phyloP scores from a whole-genome alignment of 2,888 invertebrate species.

The Mythimna ferrago region DNA sequence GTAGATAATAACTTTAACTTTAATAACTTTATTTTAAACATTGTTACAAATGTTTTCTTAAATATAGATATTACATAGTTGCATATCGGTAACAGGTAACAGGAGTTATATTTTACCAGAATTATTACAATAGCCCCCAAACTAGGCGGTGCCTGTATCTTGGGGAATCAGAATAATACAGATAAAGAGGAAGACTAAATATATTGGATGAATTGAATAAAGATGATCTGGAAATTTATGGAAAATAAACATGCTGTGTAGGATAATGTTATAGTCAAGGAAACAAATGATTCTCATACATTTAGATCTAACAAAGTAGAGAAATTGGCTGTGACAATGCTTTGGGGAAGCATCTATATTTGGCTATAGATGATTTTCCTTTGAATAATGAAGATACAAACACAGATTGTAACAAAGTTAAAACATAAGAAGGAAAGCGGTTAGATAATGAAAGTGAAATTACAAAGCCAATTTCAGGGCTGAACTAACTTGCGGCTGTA shows the following conservation, averaged over 20 bases:
- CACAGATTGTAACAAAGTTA: neutral
- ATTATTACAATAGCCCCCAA: too few species aligned
- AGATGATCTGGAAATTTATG: neutral
- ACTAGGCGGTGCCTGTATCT: too few species aligned
- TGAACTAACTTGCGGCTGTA: neutral
- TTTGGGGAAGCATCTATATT: neutral
- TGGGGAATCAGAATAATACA: too few species aligned
- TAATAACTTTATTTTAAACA: neutral
- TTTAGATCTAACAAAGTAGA: neutral
- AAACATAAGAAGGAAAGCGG: conserved; percentile 1
- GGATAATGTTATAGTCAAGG: too few species aligned
- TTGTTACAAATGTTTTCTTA: too few species aligned
- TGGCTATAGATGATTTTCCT: neutral
- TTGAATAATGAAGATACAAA: neutral
- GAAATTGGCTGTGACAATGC: neutral
- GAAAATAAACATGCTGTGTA: neutral
- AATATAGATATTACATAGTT: too few species aligned
- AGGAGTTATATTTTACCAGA: too few species aligned
- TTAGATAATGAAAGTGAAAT: conserved; percentile 18
- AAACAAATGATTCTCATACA: too few species aligned
- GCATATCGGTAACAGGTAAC: too few species aligned
- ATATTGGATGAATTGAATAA: neutral
- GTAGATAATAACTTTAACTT: neutral
- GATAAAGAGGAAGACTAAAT: neutral
- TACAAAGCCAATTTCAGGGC: conserved; percentile 1